Evolutionary conservation across 2,113 vertebrate species (phyloP), one percentile per base, ranked within the genome.

Genomic region (Leptocoma aspasia): DNA sequence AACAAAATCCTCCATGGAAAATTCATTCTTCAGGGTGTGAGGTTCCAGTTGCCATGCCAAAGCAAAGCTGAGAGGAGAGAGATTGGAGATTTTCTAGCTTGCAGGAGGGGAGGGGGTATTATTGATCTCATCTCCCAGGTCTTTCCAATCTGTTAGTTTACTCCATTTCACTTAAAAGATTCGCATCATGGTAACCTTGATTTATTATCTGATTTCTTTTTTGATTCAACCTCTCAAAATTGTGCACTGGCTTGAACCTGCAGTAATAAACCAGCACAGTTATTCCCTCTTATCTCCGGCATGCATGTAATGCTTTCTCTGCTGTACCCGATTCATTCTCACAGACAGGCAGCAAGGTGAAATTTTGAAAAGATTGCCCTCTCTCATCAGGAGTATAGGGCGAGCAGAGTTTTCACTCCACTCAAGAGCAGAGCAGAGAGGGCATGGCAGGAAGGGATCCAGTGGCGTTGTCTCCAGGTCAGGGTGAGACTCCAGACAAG

Each of bases 121-220:
- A 94, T 94, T 92, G 95, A 93, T 95, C 91, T 86, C 31, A 3
- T 77, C 86, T 93, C 86, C 89, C 81, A 82, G 42, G 91, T 86
- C 83, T 89, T 39, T 93, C 69, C 94, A 96, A 42, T 96, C 94
- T 90, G 53, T 84, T 96, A 2, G 4, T 86, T 94, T 96, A 91
- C 66, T 95, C 83, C 15, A 24, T 95, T 95, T 96, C 95, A 87
- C 92, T 87, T 93, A 89, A 86, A 85, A 81, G 88, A 95, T 82
- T 95, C 69, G 5, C 93, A 89, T 95, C 82, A 77, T 70, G 89
- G 93, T 95, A 93, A 94, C 79, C 87, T 89, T 92, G 91, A 93
- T 94, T 92, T 96, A 96, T 96, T 94, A 93, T 95, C 95, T 82
- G 90, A 91, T 95, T 96, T 92, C 86, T 96, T 93, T 94, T 94